Evolutionary conservation across 2,888 invertebrate genomes (phyloP), one percentile per base, ranked within the genome.

Genomic region (Ennomos fuscantarius): DNA sequence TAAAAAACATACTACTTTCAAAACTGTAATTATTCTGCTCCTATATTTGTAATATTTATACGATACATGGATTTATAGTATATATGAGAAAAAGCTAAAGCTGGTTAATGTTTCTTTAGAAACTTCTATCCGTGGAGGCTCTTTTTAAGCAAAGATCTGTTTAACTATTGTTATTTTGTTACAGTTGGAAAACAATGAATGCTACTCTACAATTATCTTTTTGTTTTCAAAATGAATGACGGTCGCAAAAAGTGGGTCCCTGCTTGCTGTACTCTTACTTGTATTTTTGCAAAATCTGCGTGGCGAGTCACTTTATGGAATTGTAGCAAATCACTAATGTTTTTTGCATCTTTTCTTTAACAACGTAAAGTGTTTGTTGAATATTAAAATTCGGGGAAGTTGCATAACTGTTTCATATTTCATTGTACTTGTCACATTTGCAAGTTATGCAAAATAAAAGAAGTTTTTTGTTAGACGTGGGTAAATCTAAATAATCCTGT

Each of bases 331-430:
- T n/a, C 35, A 40, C 24, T 37, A 47, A 49, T 40, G 35, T 49
- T 48, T 47, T 68, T 67, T 70, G 66, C 70, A 66, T 62, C 74
- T 81, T 79, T 79, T 77, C 78, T 75, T 73, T 60, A 55, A 58
- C 42, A 55, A 82, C 82, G 85, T 82, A 69, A 80, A 78, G 78
- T 77, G 74, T 81, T 82, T 74, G 70, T 24, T 70, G 76, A 79
- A 82, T 86, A 86, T 87, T 82, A 75, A 82, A 85, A 86, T 90
- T 88, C 89, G 81, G 66, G 81, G 90, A 89, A 89, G 66, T 70
- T 69, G 81, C 84, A 74, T 81, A 84, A 87, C 83, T 75, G 78
- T 84, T 81, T 60, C 59, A 59, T 43, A 44, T 53, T 65, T 65
- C 13, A 47, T 61, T 45, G 51, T 57, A n/a, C 34, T 33, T 42